Percentiles rank a stretch among this genome's conserved stretches.
Conservation (phyloP, 2,888 invertebrate species). For the Luperina testacea region DNA sequence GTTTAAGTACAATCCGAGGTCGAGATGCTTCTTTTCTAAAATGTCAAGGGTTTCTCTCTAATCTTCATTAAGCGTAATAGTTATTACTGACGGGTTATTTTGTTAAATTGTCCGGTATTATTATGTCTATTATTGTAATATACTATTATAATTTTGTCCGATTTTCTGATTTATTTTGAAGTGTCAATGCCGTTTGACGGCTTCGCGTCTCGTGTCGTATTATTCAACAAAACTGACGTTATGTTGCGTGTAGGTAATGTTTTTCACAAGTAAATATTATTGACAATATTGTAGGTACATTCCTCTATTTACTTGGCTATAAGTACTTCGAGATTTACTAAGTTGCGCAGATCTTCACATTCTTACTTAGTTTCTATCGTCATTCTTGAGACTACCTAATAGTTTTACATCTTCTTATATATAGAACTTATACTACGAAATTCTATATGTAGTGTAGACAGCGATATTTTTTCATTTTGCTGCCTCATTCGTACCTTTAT, state of each 20-base stretch:
- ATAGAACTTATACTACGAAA: too few relatives aligned
- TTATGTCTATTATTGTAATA: constrained; percentile 15
- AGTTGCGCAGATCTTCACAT: constrained; percentile 3
- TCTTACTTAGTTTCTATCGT: constrained; percentile 13
- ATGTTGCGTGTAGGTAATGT: constrained; percentile 48
- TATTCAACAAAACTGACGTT: constrained; percentile 33
- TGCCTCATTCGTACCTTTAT: neutral
- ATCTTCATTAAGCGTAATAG: constrained; percentile 72
- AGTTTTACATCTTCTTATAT: neutral
- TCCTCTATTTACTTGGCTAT: constrained; percentile 20
- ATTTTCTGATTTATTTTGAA: constrained; percentile 44
- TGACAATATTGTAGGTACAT: constrained; percentile 27
- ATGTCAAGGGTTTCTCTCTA: constrained; percentile 85
- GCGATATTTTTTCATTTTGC: neutral
- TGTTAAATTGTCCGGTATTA: constrained; percentile 55
- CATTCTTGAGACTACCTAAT: neutral
- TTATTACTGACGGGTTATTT: constrained; percentile 57
- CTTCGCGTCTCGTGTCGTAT: constrained; percentile 24
- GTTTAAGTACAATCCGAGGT: constrained; percentile 79
- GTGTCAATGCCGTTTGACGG: constrained; percentile 46
- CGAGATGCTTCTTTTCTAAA: constrained; percentile 78
- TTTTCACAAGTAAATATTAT: constrained; percentile 56
- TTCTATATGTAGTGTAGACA: neutral
- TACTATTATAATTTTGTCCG: constrained; percentile 40
- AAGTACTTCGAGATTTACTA: constrained; percentile 1